Percentiles rank a stretch among this genome's conserved stretches.
phyloP scores from a whole-genome alignment of 2,797 vertebrate genomes.

The Amblyraja radiata region DNA sequence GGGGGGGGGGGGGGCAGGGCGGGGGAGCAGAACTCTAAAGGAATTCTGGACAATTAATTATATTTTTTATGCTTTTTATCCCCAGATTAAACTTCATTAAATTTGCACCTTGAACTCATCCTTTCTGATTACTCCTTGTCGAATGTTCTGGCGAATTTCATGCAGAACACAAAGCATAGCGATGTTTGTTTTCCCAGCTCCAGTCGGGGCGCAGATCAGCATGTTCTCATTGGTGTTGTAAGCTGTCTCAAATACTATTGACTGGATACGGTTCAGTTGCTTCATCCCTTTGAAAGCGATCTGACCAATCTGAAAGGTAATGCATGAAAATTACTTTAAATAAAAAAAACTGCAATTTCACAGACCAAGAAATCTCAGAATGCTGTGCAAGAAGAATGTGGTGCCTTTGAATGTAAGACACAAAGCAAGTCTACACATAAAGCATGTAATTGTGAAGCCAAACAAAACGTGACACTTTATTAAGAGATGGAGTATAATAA shows the following conservation, averaged over 20 bases:
- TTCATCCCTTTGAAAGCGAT: conserved; percentile 91
- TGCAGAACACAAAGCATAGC: conserved; percentile 92
- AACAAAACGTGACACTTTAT: too few species aligned
- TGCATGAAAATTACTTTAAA: background rate
- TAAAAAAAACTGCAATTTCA: background rate
- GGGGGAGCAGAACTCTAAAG: too few species aligned
- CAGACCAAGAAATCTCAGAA: background rate
- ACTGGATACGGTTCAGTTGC: conserved; percentile 88
- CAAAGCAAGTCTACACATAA: too few species aligned
- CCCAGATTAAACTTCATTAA: conserved; percentile 46
- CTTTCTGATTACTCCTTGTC: conserved; percentile 86
- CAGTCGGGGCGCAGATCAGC: conserved; percentile 91
- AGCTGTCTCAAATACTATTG: conserved; percentile 91
- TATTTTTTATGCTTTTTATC: conserved; percentile 39
- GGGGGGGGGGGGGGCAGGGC: too few species aligned
- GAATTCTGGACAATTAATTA: background rate
- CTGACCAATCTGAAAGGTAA: conserved; percentile 74
- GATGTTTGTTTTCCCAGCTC: conserved; percentile 96
- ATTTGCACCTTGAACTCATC: conserved; percentile 89
- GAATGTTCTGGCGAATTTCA: conserved; percentile 88
- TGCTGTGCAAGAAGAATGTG: too few species aligned
- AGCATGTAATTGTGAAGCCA: too few species aligned
- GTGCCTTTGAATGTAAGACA: too few species aligned
- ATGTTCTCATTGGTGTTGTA: conserved; percentile 98
- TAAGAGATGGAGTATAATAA: too few species aligned